Percentiles rank a stretch among this genome's conserved stretches.
Conservation (phyloP, 2,888 invertebrate genomes). For the Temnothorax unifasciatus region DNA sequence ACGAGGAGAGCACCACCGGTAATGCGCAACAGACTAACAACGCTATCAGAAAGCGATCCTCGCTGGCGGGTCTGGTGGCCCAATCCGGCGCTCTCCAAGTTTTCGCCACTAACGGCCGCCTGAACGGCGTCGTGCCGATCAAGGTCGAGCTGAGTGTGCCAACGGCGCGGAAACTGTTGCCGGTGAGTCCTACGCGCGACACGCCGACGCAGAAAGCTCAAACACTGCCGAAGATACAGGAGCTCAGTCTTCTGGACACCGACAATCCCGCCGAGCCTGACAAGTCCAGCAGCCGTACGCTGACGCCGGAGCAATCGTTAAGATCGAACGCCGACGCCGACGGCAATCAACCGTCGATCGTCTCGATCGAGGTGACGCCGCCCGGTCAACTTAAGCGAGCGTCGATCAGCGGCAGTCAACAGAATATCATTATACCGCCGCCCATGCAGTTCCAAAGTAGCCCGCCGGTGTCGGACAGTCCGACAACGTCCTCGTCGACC, state of each 20-base stretch:
- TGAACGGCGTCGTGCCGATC: slow-evolving; percentile 81
- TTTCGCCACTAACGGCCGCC: slow-evolving; percentile 79
- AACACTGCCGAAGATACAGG: slow-evolving; percentile 89
- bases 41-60: slow-evolving; percentile 89
- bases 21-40: slow-evolving; percentile 72
- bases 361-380: slow-evolving; percentile 76
- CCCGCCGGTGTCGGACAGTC: slow-evolving; percentile 89
- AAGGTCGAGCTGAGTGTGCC: slow-evolving; percentile 77
- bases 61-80: slow-evolving; percentile 90
- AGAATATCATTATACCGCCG: slow-evolving; percentile 92
- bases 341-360: slow-evolving; percentile 56
- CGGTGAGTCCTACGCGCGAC: slow-evolving; percentile 81
- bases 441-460: slow-evolving; percentile 92
- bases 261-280: slow-evolving; percentile 87
- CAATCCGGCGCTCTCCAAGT: slow-evolving; percentile 89
- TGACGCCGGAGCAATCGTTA: slow-evolving; percentile 84
- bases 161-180: slow-evolving; percentile 72
- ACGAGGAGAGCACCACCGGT: slow-evolving; percentile 93
- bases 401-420: slow-evolving; percentile 80
- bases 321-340: slow-evolving; percentile 73
- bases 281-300: slow-evolving; percentile 84
- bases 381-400: slow-evolving; percentile 75
- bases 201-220: slow-evolving; percentile 82
- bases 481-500: slow-evolving; percentile 84
- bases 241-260: slow-evolving; percentile 89